phyloP scores from a whole-genome alignment of 2,113 vertebrate species.

The Platysternon megacephalum region DNA sequence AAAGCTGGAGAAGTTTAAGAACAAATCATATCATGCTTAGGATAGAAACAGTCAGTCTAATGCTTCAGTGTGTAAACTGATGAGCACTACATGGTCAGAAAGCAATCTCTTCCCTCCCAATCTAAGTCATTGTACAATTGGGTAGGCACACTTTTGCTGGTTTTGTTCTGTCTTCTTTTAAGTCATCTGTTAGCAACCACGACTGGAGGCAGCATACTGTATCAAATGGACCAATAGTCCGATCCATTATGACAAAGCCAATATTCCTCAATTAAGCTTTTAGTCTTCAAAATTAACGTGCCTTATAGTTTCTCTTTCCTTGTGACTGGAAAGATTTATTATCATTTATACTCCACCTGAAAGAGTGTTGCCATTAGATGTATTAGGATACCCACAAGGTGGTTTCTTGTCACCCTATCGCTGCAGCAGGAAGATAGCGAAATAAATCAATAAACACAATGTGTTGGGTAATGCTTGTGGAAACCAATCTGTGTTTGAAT shows the following conservation, averaged over 20 bases:
- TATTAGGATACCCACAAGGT: conserved; percentile 71
- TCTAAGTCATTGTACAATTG: not conserved
- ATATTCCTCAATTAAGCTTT: conserved; percentile 62
- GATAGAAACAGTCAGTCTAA: not conserved
- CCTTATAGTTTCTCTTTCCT: conserved; percentile 22
- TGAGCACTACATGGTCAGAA: not conserved
- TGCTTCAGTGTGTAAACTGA: not conserved
- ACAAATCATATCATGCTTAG: not conserved
- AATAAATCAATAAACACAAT: conserved; percentile 74
- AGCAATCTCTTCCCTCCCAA: not conserved
- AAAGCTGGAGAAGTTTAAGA: not conserved
- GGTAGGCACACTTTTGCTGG: not conserved
- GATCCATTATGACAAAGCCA: conserved; percentile 55
- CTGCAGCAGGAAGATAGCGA: conserved; percentile 69
- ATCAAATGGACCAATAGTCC: not conserved
- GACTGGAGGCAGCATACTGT: not conserved
- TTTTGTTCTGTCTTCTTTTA: not conserved
- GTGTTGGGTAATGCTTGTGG: conserved; percentile 58
- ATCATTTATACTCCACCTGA: conserved; percentile 69
- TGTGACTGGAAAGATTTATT: conserved; percentile 64
- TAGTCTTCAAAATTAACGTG: conserved; percentile 62
- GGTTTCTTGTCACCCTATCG: conserved; percentile 66
- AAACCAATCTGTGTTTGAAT: conserved; percentile 57
- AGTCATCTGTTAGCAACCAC: not conserved
- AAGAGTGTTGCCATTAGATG: conserved; percentile 70